Conservation (phyloP, 2,797 vertebrate species). For the Taenioides sp. region DNA sequence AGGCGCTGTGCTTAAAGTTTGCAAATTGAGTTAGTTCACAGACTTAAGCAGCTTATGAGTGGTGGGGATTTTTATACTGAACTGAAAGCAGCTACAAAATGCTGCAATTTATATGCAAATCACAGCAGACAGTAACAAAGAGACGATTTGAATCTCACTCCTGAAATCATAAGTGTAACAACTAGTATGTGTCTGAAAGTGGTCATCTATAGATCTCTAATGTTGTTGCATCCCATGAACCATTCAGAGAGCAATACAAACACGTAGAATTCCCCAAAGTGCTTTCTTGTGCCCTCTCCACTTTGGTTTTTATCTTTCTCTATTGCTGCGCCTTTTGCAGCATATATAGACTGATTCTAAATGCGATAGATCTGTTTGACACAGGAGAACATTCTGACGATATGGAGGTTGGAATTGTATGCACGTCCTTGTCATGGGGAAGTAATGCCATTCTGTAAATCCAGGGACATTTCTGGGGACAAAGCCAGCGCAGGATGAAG, state of each 20-base stretch:
- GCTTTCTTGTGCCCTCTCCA: constrained; percentile 24
- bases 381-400: constrained; percentile 28
- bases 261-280: constrained; percentile 9
- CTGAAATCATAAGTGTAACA: neutral
- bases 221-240: constrained; percentile 13
- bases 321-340: constrained; percentile 5
- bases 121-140: constrained; percentile 6
- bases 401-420: constrained; percentile 29
- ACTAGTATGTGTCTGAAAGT: constrained; percentile 1
- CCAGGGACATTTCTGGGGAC: constrained; percentile 52
- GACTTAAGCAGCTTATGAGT: constrained; percentile 7
- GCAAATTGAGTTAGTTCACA: constrained; percentile 9
- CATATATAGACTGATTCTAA: neutral
- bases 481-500: constrained; percentile 54
- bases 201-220: neutral
- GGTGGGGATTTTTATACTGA: constrained; percentile 18
- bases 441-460: constrained; percentile 52
- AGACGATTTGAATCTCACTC: constrained; percentile 3
- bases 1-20: constrained; percentile 6
- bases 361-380: constrained; percentile 33
- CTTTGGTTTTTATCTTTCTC: constrained; percentile 8
- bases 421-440: constrained; percentile 37
- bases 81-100: constrained; percentile 11
- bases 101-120: constrained; percentile 1
- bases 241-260: constrained; percentile 18